Evolutionary conservation across 2,888 invertebrate species (phyloP).

Genomic region (Metallyticus violacea): DNA sequence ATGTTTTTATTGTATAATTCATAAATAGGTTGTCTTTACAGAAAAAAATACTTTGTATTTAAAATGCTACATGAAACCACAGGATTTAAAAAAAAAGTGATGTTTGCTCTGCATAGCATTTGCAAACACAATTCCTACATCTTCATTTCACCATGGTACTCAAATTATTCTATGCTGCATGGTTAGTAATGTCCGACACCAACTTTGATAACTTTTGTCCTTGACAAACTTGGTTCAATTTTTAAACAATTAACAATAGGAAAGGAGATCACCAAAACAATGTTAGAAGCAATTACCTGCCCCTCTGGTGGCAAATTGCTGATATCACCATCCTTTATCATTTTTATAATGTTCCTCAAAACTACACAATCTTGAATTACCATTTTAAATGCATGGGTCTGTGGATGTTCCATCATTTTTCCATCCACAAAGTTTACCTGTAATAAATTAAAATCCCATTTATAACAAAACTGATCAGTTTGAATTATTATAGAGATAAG

Average conservation of each 20-base stretch:
- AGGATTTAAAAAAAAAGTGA: too few species aligned
- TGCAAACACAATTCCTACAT: too few species aligned
- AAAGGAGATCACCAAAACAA: neutral
- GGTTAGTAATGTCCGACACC: too few species aligned
- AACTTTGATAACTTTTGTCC: conserved; percentile 1
- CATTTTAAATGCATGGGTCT: conserved; percentile 57
- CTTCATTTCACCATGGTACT: too few species aligned
- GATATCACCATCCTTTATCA: conserved; percentile 53
- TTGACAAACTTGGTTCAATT: too few species aligned
- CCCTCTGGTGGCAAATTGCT: conserved; percentile 56
- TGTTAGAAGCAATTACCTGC: conserved; percentile 41
- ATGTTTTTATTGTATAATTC: too few species aligned
- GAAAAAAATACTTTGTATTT: too few species aligned
- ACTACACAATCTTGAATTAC: conserved; percentile 66
- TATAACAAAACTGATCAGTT: conserved; percentile 17
- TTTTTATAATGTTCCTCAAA: conserved; percentile 62
- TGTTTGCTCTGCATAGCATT: too few species aligned
- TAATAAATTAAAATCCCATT: neutral
- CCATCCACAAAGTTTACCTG: conserved; percentile 55
- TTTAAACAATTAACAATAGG: too few species aligned
- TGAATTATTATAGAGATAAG: neutral
- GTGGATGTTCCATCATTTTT: conserved; percentile 73
- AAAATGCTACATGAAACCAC: too few species aligned
- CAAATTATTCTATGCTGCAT: too few species aligned
- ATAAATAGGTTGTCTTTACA: too few species aligned